Base-by-base conservation (phyloP, 1,140 invertebrate species). In the Saccostrea echinata region DNA sequence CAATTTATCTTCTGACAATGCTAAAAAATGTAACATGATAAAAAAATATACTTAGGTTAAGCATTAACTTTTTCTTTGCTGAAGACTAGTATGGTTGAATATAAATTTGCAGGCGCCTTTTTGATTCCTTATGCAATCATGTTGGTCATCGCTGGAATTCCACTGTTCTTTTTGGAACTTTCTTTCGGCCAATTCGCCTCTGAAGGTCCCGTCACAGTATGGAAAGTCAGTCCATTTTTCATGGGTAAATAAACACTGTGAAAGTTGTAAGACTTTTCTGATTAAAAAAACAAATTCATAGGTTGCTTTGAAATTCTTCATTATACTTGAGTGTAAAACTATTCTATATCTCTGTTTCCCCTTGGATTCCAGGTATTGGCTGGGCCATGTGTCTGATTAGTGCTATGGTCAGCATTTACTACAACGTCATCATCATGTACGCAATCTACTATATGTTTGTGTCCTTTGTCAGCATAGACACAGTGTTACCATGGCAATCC, bases 121-220 rank as follows among this genome's bases (percentile, higher is more conserved):
- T 91, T 95, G 33, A 94, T 96, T 33, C 96, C 96, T 0, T 96
- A 96, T 89, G 88, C 96, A 27, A 92, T 96, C 27, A 96, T 96
- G 88, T 95, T 96, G 91, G 92, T 96, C 24, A 93, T 96, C 24
- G 95, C 96, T 88, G 96, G 96, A 18, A 93, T 95, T 55, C 95
- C 95, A 0, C 90, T 95, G 52, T 96, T 96, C 91, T 95, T 95
- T 88, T 86, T 96, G 51, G 95, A 96, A 86, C 71, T 95, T 18
- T 91, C 92, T 35, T 61, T 95, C 16, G 95, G 95, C 13, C 95
- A 95, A 88, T 95, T 95, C 88, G 90, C 93, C 13, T 94, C 93
- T 30, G 91, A 94, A n/a, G 94, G 95, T 57, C 93, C 94, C 0
- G 91, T 94, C 71, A 93, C 92, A 43, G 92, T 94, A 13, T 95